phyloP scores from a whole-genome alignment of 2,888 invertebrate genomes.

The Sinotaia quadrata region DNA sequence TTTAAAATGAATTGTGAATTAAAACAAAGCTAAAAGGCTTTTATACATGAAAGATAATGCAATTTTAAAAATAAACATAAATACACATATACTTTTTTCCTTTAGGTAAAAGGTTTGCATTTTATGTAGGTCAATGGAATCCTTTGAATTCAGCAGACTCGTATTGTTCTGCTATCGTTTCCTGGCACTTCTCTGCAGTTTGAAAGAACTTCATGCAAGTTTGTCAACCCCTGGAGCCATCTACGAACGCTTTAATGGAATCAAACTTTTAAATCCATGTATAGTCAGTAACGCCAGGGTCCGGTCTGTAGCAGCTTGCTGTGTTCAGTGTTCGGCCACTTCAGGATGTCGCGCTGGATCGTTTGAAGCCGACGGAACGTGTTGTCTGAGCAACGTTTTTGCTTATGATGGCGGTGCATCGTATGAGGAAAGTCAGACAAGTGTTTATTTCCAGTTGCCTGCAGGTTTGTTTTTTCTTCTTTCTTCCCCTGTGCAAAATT shows the following conservation, averaged over 20 bases:
- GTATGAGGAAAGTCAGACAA: neutral
- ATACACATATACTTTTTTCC: no score
- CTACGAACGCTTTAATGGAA: neutral
- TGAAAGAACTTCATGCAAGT: no score
- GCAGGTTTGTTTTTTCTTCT: neutral
- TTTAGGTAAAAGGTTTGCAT: no score
- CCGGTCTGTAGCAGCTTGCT: neutral
- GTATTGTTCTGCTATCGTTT: no score
- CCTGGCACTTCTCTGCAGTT: no score
- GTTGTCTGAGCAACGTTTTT: neutral
- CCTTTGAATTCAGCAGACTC: no score
- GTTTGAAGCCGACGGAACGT: neutral
- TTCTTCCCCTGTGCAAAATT: no score
- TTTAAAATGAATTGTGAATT: no score
- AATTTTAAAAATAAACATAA: no score
- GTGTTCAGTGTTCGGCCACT: neutral
- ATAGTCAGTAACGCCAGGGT: neutral
- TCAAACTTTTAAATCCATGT: neutral
- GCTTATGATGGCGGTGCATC: neutral
- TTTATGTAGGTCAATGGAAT: no score
- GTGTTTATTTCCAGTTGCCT: neutral
- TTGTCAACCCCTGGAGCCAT: neutral
- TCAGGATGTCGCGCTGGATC: neutral
- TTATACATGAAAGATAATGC: no score
- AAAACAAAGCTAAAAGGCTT: no score